Percentiles rank a stretch among this genome's conserved stretches.
Conservation (phyloP, 1,140 invertebrate genomes). For the Aphelenchoides fujianensis region DNA sequence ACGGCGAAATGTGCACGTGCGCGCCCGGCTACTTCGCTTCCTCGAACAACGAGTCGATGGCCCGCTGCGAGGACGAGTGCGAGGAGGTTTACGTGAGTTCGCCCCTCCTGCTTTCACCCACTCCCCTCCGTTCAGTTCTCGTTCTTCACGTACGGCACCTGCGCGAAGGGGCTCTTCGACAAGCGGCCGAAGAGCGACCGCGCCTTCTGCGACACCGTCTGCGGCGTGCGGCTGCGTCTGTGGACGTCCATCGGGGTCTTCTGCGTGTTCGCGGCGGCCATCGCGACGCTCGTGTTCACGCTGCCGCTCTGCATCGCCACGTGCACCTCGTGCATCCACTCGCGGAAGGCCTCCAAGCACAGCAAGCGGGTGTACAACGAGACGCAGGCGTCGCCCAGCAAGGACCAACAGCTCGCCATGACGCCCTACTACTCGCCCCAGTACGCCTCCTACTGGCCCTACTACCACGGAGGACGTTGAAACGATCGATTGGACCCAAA, state of each 20-base stretch:
- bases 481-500: background rate
- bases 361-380: slow-evolving; percentile 43
- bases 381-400: slow-evolving; percentile 27
- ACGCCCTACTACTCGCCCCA: slow-evolving; percentile 34
- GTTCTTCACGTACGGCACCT: slow-evolving; percentile 53
- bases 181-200: slow-evolving; percentile 38
- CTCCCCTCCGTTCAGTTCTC: slow-evolving; percentile 10
- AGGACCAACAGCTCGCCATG: slow-evolving; percentile 39
- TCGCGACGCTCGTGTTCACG: slow-evolving; percentile 54
- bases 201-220: slow-evolving; percentile 49
- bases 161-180: slow-evolving; percentile 56
- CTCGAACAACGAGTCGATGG: slow-evolving; percentile 37
- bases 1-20: slow-evolving; percentile 51
- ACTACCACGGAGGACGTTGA: slow-evolving; percentile 11
- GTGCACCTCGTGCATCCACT: slow-evolving; percentile 55
- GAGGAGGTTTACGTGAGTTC: slow-evolving; percentile 44
- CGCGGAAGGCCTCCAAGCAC: slow-evolving; percentile 50
- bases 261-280: slow-evolving; percentile 48
- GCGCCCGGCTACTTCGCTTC: slow-evolving; percentile 38
- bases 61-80: slow-evolving; percentile 57
- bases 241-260: slow-evolving; percentile 55
- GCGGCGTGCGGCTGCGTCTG: slow-evolving; percentile 50
- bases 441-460: slow-evolving; percentile 33
- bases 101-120: background rate
- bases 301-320: slow-evolving; percentile 59